A percentile compares a stretch with the other conserved stretches of the same genome.
Evolutionary conservation across 2,797 vertebrate genomes (phyloP).

Genomic region (Eulemur mongoz): DNA sequence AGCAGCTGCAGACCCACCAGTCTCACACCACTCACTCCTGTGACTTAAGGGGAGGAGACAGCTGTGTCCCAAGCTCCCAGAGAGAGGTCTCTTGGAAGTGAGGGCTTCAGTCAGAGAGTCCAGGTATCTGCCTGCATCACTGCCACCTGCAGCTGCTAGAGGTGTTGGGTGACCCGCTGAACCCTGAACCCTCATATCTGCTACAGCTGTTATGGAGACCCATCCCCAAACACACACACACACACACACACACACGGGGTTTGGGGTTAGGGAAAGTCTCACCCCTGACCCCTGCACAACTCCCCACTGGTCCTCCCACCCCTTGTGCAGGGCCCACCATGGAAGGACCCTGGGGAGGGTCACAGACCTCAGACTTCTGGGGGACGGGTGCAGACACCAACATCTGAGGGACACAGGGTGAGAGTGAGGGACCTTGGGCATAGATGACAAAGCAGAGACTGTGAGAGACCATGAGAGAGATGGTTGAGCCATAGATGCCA

Average conservation of each 20-base stretch:
- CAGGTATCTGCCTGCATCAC: background rate
- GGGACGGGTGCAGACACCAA: background rate
- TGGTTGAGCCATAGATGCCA: background rate
- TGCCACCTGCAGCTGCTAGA: background rate
- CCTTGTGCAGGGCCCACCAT: background rate
- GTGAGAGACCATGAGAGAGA: background rate
- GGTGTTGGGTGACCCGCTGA: background rate
- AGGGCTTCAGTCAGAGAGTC: background rate
- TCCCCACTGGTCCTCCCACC: background rate
- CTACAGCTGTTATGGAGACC: background rate
- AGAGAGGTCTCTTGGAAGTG: background rate
- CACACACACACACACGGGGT: background rate
- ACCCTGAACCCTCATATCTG: background rate
- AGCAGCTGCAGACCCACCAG: background rate
- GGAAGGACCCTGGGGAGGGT: background rate
- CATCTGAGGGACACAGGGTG: background rate
- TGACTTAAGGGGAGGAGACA: background rate
- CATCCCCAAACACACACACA: no score
- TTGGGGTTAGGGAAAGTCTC: background rate
- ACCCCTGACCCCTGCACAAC: background rate
- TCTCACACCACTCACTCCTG: background rate
- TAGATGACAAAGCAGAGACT: background rate
- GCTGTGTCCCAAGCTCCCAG: background rate
- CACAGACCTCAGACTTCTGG: background rate
- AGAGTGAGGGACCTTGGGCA: background rate